Conservation (phyloP, 2,797 vertebrate genomes). For the Sciurus carolinensis region DNA sequence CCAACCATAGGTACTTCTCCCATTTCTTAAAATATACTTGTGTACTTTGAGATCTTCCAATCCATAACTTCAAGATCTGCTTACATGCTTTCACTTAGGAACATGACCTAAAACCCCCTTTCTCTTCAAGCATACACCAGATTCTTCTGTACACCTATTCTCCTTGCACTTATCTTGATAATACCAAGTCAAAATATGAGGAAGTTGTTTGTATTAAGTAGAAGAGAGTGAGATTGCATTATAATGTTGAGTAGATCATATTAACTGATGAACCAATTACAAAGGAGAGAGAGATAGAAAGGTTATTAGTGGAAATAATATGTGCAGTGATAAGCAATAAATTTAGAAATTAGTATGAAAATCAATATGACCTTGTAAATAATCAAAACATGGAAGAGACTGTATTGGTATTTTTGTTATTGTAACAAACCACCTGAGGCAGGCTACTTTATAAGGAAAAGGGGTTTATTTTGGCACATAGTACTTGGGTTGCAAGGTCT, state of each 20-base stretch:
- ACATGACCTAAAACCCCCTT: neutral
- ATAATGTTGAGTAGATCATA: neutral
- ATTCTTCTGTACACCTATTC: neutral
- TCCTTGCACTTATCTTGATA: neutral
- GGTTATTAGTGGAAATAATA: slow-evolving; percentile 1
- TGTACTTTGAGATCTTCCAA: neutral
- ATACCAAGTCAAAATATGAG: slow-evolving; percentile 1
- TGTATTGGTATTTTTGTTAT: neutral
- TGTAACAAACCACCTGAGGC: neutral
- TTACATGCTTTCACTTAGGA: neutral
- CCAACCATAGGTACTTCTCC: neutral
- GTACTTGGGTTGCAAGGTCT: neutral
- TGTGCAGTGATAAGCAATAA: neutral
- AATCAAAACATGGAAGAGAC: neutral
- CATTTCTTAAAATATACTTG: neutral
- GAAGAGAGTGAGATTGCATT: neutral
- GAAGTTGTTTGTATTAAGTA: neutral
- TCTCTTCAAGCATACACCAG: neutral
- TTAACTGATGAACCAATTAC: neutral
- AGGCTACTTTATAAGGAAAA: neutral
- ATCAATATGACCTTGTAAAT: neutral
- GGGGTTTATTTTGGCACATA: neutral
- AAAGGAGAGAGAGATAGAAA: neutral
- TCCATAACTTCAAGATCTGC: neutral
- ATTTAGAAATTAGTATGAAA: slow-evolving; percentile 7